A percentile compares a stretch with the other conserved stretches of the same genome.
Evolutionary conservation across 2,113 vertebrate genomes (phyloP).

Genomic region (Anser brachyrhynchus): DNA sequence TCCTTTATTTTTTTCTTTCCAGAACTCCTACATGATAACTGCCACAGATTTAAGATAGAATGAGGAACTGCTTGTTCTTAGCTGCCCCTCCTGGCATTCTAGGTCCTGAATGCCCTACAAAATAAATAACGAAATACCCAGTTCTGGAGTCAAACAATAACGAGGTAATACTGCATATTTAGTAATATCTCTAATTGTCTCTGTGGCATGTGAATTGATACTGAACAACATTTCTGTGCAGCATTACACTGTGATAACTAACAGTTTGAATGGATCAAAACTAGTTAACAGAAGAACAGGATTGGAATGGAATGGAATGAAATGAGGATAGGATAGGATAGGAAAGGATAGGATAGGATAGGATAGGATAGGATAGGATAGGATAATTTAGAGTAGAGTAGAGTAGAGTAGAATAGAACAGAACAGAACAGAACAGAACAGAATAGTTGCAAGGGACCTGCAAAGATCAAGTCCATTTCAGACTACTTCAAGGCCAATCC

Average conservation of each 20-base stretch:
- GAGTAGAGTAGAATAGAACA: too few species aligned
- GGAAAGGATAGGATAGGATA: too few species aligned
- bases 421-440: too few species aligned
- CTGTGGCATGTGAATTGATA: not conserved
- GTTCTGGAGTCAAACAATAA: not conserved
- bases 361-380: too few species aligned
- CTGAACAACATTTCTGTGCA: not conserved
- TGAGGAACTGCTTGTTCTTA: not conserved
- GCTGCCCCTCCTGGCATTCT: not conserved
- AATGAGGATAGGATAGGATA: too few species aligned
- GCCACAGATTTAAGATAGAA: not conserved
- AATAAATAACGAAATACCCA: not conserved
- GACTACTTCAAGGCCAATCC: too few species aligned
- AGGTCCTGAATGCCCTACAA: not conserved
- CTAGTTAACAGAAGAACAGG: not conserved
- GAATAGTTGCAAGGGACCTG: too few species aligned
- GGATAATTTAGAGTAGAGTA: too few species aligned
- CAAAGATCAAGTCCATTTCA: too few species aligned
- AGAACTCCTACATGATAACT: not conserved
- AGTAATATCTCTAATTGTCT: not conserved
- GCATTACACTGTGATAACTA: not conserved
- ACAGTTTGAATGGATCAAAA: not conserved
- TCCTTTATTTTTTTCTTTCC: not conserved
- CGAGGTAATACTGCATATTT: not conserved
- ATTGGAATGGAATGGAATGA: too few species aligned